Conservation (phyloP, 2,888 invertebrate genomes). For the Agrotis clavis region DNA sequence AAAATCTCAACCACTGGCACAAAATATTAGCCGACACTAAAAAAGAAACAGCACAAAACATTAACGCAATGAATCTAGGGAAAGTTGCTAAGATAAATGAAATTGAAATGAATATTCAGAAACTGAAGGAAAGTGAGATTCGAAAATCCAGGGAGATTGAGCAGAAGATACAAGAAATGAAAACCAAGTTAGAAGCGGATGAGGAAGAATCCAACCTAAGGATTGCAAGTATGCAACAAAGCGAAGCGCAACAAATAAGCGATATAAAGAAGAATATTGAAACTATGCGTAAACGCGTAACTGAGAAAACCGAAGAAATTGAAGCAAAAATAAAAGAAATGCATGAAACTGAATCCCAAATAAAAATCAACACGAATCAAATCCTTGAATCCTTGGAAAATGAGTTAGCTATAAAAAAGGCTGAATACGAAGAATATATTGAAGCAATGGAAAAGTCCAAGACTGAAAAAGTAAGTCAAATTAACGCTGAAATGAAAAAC, state of each 20-base stretch:
- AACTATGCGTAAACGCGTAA: background rate
- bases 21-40: background rate
- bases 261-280: slow-evolving; percentile 3
- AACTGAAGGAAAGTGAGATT: background rate
- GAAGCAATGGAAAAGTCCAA: background rate
- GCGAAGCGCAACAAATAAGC: background rate
- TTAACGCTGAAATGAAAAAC: background rate
- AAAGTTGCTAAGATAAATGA: slow-evolving; percentile 1
- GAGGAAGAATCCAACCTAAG: slow-evolving; percentile 30
- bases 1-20: background rate
- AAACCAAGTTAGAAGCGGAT: background rate
- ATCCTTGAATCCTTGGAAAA: background rate
- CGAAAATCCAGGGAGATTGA: slow-evolving; percentile 14
- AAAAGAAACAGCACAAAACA: background rate
- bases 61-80: background rate
- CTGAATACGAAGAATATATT: background rate
- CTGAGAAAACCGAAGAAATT: background rate
- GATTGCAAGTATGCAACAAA: slow-evolving; percentile 36
- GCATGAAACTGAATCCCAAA: background rate
- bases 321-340: background rate
- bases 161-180: slow-evolving; percentile 11
- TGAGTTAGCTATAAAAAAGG: background rate
- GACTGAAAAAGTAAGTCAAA: background rate
- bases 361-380: background rate
- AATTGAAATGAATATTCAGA: slow-evolving; percentile 1